Evolutionary conservation across 2,797 vertebrate genomes (phyloP).

Genomic region (Rhodeus uyekii): DNA sequence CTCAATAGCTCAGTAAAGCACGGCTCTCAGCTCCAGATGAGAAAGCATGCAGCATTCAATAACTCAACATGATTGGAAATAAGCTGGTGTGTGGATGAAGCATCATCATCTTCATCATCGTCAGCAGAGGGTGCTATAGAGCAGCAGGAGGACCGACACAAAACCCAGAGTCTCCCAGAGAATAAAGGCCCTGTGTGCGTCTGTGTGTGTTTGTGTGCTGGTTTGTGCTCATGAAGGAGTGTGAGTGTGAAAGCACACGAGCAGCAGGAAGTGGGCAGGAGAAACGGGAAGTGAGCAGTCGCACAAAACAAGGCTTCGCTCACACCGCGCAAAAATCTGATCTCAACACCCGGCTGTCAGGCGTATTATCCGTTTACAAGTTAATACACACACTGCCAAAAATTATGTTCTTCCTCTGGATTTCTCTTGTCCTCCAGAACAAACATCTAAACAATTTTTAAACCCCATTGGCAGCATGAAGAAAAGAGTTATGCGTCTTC

Average conservation of each 20-base stretch:
- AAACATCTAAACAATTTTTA: not conserved
- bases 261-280: slow-evolving; percentile 60
- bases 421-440: not conserved
- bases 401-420: not conserved
- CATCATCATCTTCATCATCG: not conserved
- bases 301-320: slow-evolving; percentile 2
- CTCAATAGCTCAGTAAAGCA: not conserved
- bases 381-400: not conserved
- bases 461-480: no score
- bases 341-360: not conserved
- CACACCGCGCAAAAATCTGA: not conserved
- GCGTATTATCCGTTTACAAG: not conserved
- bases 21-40: not conserved
- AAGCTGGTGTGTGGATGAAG: no score
- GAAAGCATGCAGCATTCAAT: not conserved
- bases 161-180: not conserved
- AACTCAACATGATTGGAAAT: not conserved
- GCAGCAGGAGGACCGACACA: not conserved
- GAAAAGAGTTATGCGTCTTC: no score
- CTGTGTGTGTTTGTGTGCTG: slow-evolving; percentile 18
- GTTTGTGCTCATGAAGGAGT: slow-evolving; percentile 28
- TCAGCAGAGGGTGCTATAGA: not conserved
- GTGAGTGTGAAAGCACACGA: slow-evolving; percentile 37
- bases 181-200: not conserved
- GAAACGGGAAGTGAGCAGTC: slow-evolving; percentile 57